Base-by-base conservation (phyloP, 2,797 vertebrate species). In the Champsocephalus esox region DNA sequence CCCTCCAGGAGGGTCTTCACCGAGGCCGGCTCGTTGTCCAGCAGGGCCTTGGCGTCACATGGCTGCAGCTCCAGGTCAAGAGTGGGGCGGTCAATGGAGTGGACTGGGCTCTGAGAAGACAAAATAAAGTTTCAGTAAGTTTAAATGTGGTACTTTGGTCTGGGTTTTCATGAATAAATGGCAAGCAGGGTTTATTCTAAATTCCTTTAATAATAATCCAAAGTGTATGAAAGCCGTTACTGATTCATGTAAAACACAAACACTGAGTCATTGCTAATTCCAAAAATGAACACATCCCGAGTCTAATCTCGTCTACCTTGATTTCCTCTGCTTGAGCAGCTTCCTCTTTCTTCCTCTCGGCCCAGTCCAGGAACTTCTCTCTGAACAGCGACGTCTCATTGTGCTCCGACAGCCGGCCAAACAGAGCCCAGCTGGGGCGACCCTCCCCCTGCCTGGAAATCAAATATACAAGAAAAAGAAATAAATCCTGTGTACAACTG, bases 311-410 rank as follows among this genome's bases (percentile, higher is more conserved):
- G 6, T 73, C 32, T 66, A 95, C 94, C 95, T 94, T 96, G n/a
- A 92, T 21, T 84, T 96, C 95, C 79, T 95, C 95, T 1, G 76
- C 19, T 19, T 54, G 62, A 32, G 80, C 52, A 0, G 19, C 44
- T 74, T 95, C 94, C 49, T 95, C 95, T 77, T 94, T 95, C 72
- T 91, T 94, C 83, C 85, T 92, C 73, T 95, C 94, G 0, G 94
- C 93, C 95, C 95, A 96, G 82, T 96, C 95, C 68, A 96, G 88
- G 87, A 96, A 96, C 86, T 96, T 96, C 89, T 96, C 95, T 87
- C 85, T 94, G 92, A 96, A 96, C 75, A 96, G 83, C 3, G 95
- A 70, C 0, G 95, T 96, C 84, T 96, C 95, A 34, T 96, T 96
- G 93, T 96, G 95, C 87, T 96, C 95, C 0, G 95, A 96, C 75